Evolutionary conservation across 2,797 vertebrate genomes (phyloP), one percentile per base, ranked within the genome.

Genomic region (Alouatta caraya): DNA sequence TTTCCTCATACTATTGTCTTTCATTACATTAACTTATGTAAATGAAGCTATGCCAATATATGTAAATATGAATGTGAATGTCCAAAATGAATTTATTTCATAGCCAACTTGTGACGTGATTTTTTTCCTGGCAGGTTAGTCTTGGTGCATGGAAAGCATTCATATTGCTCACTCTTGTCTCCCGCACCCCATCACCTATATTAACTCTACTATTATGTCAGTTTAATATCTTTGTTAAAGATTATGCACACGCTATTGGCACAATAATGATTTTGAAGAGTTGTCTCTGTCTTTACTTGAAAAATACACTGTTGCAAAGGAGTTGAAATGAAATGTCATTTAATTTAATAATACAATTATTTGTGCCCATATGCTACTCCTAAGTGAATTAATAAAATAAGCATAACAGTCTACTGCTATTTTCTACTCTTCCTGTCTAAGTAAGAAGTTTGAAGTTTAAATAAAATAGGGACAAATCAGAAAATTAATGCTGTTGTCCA

Each of bases 361-460:
- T 75, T 96, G 26, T 89, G 46, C 44, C 19, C 19, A 28, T 78
- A 37, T 90, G 42, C 22, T 82, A 21, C 22, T 82, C 12, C 78
- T 87, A 92, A 92, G 17, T 80, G 39, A 96, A 70, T 84, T 88
- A 70, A 64, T 72, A 94, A 73, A 42, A 14, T 79, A 46, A 7
- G 17, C 15, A 13, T 76, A 83, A 19, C 9, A 89, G 3, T 85
- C 39, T 93, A 84, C 12, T 2, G 4, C 24, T 93, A 3, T 76
- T 93, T 93, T 92, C 64, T 81, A 52, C 26, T 93, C 24, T 87
- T 88, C 83, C 33, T 93, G n/a, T 93, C 37, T 61, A 96, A 59
- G 22, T 90, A 75, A 75, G 57, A 57, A 79, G 33, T 80, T 90
- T 89, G 22, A 97, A 97, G n/a, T 75, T 82, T 85, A 86, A 57